Evolutionary conservation across 2,113 vertebrate species (phyloP).

Genomic region (Callospermophilus lateralis): DNA sequence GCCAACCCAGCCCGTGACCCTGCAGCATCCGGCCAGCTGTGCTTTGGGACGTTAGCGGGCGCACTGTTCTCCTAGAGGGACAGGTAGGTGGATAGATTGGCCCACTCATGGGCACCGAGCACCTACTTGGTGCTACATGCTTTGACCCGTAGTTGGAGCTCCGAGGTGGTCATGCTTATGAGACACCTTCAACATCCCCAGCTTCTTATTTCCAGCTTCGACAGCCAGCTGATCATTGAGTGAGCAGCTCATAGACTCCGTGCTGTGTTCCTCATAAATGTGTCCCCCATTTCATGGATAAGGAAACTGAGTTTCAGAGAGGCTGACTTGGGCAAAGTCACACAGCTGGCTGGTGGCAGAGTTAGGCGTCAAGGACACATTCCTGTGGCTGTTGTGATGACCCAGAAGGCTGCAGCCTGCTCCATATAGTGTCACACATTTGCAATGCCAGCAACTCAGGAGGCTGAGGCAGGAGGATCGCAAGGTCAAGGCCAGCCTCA

Average conservation of each 20-base stretch:
- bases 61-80: too few relatives aligned
- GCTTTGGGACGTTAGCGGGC: neutral
- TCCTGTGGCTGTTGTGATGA: neutral
- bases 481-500: too few relatives aligned
- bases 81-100: neutral
- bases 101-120: accelerated
- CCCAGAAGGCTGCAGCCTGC: neutral
- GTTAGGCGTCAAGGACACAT: neutral
- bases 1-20: neutral
- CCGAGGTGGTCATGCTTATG: neutral
- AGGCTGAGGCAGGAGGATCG: too few relatives aligned
- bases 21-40: neutral
- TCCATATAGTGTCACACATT: too few relatives aligned
- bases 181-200: neutral
- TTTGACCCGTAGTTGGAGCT: neutral
- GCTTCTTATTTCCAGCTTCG: neutral
- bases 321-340: neutral
- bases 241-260: neutral
- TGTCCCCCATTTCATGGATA: neutral
- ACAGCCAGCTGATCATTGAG: accelerated
- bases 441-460: too few relatives aligned
- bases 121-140: accelerated
- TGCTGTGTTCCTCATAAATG: neutral
- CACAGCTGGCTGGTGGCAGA: neutral
- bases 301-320: neutral